A percentile compares a stretch with the other conserved stretches of the same genome.
phyloP scores from a whole-genome alignment of 2,113 vertebrate genomes.

The Coregonus clupeaformis region DNA sequence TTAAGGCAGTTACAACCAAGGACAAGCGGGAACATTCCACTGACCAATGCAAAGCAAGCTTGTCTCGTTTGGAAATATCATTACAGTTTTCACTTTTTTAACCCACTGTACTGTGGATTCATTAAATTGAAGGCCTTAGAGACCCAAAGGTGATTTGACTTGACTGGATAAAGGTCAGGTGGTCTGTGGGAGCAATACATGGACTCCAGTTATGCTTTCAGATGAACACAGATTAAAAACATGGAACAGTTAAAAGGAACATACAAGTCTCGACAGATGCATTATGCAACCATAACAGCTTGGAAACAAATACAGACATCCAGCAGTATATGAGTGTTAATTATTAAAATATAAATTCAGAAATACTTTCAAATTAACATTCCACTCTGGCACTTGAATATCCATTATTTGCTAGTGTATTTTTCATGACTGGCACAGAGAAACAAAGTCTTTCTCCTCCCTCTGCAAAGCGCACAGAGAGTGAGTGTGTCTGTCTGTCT shows the following conservation, averaged over 20 bases:
- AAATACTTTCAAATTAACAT: slow-evolving; percentile 19
- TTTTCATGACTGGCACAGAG: slow-evolving; percentile 9
- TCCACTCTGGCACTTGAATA: slow-evolving; percentile 35
- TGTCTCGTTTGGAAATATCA: not conserved
- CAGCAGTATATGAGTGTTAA: not conserved
- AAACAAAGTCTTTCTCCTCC: not conserved
- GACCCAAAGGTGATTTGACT: no score
- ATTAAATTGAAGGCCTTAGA: no score
- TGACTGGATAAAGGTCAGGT: no score
- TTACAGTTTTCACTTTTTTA: not conserved
- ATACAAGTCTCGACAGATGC: no score
- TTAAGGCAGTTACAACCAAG: slow-evolving; percentile 1
- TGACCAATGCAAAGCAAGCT: not conserved
- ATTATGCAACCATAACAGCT: no score
- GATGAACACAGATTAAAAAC: no score
- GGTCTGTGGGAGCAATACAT: no score
- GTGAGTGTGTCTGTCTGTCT: slow-evolving; percentile 2
- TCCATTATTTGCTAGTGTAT: slow-evolving; percentile 21
- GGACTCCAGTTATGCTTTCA: no score
- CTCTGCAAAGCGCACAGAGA: not conserved
- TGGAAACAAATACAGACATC: not conserved
- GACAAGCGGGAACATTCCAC: not conserved
- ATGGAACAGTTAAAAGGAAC: no score
- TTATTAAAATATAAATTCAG: not conserved
- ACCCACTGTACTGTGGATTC: not conserved